Percentiles rank a stretch among this genome's conserved stretches.
These are phyloP conservation scores for Argopecten irradians DNA, from an alignment of 1,140 invertebrate genomes.

Conservation along the genomic window DNA sequence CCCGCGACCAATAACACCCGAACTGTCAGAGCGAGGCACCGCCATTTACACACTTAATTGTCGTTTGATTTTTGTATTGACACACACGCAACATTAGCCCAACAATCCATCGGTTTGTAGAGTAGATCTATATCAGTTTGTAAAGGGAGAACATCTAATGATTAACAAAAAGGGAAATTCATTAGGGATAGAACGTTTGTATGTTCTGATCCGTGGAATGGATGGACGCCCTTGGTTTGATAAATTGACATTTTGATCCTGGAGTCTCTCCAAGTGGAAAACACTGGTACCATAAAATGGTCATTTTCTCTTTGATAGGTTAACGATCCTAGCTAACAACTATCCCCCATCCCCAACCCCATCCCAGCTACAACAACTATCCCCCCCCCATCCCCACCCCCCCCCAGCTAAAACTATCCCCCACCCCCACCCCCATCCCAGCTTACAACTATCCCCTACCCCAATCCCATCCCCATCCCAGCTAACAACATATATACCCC, in stretches of 20 bases:
- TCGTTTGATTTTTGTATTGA: constrained; percentile 14
- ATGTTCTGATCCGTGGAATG: background rate
- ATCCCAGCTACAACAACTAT: no score
- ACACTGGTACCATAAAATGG: no score
- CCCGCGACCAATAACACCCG: background rate
- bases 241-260: background rate
- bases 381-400: no score
- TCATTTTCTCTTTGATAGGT: no score
- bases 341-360: no score
- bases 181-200: background rate
- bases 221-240: background rate
- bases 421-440: no score
- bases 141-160: background rate
- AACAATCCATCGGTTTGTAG: background rate
- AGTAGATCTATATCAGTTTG: background rate
- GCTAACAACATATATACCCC: no score
- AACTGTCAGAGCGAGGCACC: background rate
- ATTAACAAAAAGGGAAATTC: background rate
- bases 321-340: no score
- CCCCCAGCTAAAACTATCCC: no score
- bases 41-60: constrained; percentile 6
- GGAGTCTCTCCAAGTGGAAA: background rate
- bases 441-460: no score
- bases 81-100: background rate
- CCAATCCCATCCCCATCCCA: no score